A percentile compares a stretch with the other conserved stretches of the same genome.
phyloP scores from a whole-genome alignment of 2,888 invertebrate genomes.

The Lottia scabra region DNA sequence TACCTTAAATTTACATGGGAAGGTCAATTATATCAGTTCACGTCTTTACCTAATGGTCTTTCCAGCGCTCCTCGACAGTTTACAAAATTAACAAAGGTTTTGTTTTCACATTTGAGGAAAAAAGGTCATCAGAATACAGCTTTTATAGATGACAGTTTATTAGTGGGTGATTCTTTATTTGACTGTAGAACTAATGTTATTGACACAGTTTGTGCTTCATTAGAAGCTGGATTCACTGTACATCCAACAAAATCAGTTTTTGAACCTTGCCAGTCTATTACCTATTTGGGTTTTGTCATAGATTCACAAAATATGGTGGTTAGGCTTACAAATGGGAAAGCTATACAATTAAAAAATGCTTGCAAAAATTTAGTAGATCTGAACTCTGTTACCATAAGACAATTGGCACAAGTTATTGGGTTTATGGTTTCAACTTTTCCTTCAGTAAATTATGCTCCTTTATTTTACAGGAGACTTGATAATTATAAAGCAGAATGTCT shows the following conservation, averaged over 20 bases:
- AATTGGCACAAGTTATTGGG: constrained; percentile 2
- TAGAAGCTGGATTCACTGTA: constrained; percentile 4
- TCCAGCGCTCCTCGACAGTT: neutral
- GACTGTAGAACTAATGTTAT: constrained; percentile 3
- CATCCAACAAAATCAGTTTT: constrained; percentile 1
- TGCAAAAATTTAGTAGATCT: neutral
- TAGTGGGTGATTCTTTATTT: too few species aligned
- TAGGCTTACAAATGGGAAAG: constrained; percentile 34
- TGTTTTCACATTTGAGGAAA: constrained; percentile 13
- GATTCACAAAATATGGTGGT: constrained; percentile 17
- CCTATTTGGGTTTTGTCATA: constrained; percentile 9
- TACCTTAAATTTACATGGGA: neutral
- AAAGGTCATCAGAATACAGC: constrained; percentile 5
- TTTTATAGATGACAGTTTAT: constrained; percentile 17
- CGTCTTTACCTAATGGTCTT: constrained; percentile 10
- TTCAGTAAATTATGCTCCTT: neutral
- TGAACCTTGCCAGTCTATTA: constrained; percentile 6
- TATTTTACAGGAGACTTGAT: too few species aligned
- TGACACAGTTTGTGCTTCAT: neutral
- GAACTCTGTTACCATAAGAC: neutral
- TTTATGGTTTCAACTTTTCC: neutral
- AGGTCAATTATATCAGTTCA: neutral
- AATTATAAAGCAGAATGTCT: neutral
- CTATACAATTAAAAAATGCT: too few species aligned
- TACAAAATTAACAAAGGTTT: neutral